Evolutionary conservation across 2,113 vertebrate genomes (phyloP), one percentile per base, ranked within the genome.

Genomic region (Ursus arctos): DNA sequence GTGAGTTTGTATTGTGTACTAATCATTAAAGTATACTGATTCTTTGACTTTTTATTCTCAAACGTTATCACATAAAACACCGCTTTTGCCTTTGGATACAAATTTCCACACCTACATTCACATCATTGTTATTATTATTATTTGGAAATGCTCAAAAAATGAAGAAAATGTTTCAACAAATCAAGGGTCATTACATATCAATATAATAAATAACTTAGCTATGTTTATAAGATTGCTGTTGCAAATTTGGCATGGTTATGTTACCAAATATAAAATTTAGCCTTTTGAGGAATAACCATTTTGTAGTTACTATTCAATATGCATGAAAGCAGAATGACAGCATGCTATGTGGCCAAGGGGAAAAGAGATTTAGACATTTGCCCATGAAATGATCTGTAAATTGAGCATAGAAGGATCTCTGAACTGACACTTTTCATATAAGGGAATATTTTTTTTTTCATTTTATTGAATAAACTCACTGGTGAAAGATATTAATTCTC

Each of bases 41-140:
- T 92, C 40, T 40, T 59, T 79, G 1, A 24, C 91, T 88, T 94
- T 33, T 84, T 93, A 94, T 12, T 96, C 7, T 69, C 49, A 95
- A 26, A 88, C 77, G 14, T 97, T 96, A 94, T 63, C 19, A 76
- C 5, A 77, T 74, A 96, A 94, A 86, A 89, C 51, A 19, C 55
- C 71, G 53, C 0, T n/a, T 77, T 79, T 97, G 11, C 4, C 59
- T 95, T 95, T 92, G 15, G 8, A 21, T 93, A 85, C 6, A 85
- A 69, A 2, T 90, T 96, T 97, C 63, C 36, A 96, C 5, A 33
- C 28, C 8, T 82, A 28, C 0, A 43, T 28, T 63, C 0, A 65
- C 21, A 74, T 95, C 40, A 65, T 49, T 61, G 40, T 76, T 57
- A 57, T 57, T 53, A 53, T 53, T 53, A 53, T 53, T 53, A 53